Conservation (phyloP, 2,113 vertebrate species). For the Numenius arquata region DNA sequence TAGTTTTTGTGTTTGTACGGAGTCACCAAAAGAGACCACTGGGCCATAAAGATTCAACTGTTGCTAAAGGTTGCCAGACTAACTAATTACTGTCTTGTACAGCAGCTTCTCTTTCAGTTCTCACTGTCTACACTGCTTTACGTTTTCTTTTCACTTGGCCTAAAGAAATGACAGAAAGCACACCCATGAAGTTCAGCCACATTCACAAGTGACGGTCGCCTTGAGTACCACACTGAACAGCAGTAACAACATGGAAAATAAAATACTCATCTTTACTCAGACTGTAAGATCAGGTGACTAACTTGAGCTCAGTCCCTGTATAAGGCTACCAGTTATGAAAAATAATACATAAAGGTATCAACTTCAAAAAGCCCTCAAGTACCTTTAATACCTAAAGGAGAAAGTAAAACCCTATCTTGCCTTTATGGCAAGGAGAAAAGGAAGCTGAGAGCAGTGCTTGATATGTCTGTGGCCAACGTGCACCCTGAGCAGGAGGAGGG, state of each 20-base stretch:
- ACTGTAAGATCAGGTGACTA: background rate
- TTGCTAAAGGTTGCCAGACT: background rate
- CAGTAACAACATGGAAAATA: background rate
- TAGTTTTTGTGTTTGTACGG: background rate
- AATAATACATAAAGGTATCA: background rate
- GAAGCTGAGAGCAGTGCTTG: background rate
- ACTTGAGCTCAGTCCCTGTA: background rate
- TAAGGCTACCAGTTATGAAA: background rate
- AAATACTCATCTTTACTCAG: background rate
- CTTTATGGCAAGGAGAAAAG: background rate
- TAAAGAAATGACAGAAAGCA: background rate
- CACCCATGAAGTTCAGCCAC: background rate
- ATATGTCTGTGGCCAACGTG: background rate
- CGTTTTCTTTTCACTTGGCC: background rate
- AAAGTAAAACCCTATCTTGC: background rate
- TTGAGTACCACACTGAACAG: background rate
- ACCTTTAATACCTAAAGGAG: background rate
- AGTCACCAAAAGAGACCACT: background rate
- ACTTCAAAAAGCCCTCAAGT: background rate
- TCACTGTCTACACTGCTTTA: background rate
- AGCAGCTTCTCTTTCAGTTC: background rate
- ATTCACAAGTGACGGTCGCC: background rate
- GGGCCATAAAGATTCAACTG: background rate
- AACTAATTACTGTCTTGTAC: background rate
- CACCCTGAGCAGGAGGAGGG: background rate